Evolutionary conservation across 1,140 invertebrate genomes (phyloP), one percentile per base, ranked within the genome.

Genomic region (Caerostris extrusa): DNA sequence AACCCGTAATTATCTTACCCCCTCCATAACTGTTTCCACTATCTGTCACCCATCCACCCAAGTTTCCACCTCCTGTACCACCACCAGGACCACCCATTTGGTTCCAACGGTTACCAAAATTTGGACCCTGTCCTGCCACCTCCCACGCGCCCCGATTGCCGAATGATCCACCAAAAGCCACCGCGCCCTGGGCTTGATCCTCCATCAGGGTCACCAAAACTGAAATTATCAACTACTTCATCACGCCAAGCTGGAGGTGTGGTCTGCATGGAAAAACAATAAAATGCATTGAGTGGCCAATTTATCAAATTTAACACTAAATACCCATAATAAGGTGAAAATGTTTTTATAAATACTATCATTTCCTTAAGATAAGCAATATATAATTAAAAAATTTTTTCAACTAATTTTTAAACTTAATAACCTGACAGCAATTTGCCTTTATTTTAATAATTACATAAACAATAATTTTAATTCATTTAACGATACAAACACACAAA

Each of bases 81-180:
- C 83, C 94, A 10, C 96, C 95, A 60, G 86, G 85, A 60, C 92
- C 95, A 87, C 81, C 91, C 91, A 93, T 93, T 85, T 94, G 93
- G 77, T 53, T 94, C 89, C 93, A 94, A 34, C 87, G 60, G 86
- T 82, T 94, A 92, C 81, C 95, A 92, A 87, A 90, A 83, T 93
- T 94, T 60, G 91, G 91, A 34, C 93, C 57, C 86, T 94, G 85
- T 34, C 88, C 69, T 94, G 64, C 89, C 71, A 90, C n/a, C n/a
- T 89, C 85, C 93, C 85, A 88, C 91, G 71, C n/a, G n/a, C 95
- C 86, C 19, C 95, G 81, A 14, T 95, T 95, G 58, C 94, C 92
- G 19, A 77, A 83, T 95, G 97, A 96, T 89, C 93, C 95, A 95
- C 96, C 96, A n/a, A 94, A 96, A 96, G 85, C 96, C 96, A 58